Percentiles rank a stretch among this genome's conserved stretches.
phyloP scores from a whole-genome alignment of 1,140 invertebrate species.

The Rhyzopertha dominica region DNA sequence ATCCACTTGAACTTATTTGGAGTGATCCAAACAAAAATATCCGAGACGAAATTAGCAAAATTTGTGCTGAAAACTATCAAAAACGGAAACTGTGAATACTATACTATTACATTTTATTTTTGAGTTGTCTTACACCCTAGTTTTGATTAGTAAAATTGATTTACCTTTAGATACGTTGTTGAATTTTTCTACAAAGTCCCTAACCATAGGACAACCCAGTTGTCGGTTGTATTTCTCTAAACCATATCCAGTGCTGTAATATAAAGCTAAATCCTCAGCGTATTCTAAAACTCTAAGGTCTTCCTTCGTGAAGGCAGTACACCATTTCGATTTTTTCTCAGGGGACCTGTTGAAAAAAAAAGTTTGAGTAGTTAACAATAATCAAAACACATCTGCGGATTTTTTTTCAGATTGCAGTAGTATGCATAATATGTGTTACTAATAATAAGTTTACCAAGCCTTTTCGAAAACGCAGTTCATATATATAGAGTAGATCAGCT shows the following conservation, averaged over 20 bases:
- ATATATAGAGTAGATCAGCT: slow-evolving; percentile 54
- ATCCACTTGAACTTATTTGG: too few relatives aligned
- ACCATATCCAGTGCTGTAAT: slow-evolving; percentile 72
- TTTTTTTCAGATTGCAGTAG: too few relatives aligned
- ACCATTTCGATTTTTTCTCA: slow-evolving; percentile 65
- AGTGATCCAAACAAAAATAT: too few relatives aligned
- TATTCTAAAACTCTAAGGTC: slow-evolving; percentile 73
- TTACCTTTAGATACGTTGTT: slow-evolving; percentile 49
- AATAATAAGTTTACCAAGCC: slow-evolving; percentile 61
- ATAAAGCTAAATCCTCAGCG: slow-evolving; percentile 71
- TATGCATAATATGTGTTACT: too few relatives aligned
- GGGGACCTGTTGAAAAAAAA: too few relatives aligned
- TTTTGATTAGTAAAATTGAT: slow-evolving; percentile 2
- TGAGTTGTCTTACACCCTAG: neutral
- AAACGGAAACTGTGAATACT: too few relatives aligned
- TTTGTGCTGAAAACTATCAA: too few relatives aligned
- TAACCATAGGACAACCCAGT: slow-evolving; percentile 69
- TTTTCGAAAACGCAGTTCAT: slow-evolving; percentile 72
- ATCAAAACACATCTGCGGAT: too few relatives aligned
- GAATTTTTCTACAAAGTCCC: slow-evolving; percentile 70
- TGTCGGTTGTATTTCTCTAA: slow-evolving; percentile 54
- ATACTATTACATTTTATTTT: neutral
- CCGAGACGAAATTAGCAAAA: neutral
- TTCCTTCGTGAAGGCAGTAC: slow-evolving; percentile 63
- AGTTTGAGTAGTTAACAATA: too few relatives aligned